Evolutionary conservation across 2,888 invertebrate genomes (phyloP).

Genomic region (Parapristionchus giblindavisi): DNA sequence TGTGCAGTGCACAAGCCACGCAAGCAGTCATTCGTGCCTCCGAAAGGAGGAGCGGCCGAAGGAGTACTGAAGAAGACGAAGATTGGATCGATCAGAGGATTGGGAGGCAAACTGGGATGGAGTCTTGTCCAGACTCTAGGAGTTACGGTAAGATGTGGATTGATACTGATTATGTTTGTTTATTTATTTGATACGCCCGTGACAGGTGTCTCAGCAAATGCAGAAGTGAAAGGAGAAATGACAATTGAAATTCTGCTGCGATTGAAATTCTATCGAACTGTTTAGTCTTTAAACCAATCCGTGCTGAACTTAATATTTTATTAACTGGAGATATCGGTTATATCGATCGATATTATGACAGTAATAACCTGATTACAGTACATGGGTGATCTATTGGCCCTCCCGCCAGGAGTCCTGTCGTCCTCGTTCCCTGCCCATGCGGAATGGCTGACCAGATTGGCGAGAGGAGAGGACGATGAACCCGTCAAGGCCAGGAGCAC

Average conservation of each 20-base stretch:
- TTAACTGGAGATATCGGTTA: not conserved
- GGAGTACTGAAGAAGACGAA: constrained; percentile 79
- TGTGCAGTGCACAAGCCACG: constrained; percentile 81
- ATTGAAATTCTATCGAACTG: too few relatives aligned
- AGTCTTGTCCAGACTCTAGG: constrained; percentile 82
- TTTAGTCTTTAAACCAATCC: too few relatives aligned
- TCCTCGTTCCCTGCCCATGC: constrained; percentile 52
- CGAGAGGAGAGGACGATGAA: constrained; percentile 78
- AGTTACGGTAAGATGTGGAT: constrained; percentile 40
- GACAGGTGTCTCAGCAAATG: not conserved
- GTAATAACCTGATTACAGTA: constrained; percentile 69
- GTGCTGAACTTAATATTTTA: not conserved
- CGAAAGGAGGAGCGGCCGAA: constrained; percentile 58
- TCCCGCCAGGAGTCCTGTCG: constrained; percentile 37
- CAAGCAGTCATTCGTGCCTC: constrained; percentile 85
- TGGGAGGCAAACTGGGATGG: constrained; percentile 96
- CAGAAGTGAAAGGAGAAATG: not conserved
- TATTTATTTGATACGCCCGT: not conserved
- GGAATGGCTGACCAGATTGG: constrained; percentile 49
- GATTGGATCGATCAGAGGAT: constrained; percentile 84
- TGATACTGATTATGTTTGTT: constrained; percentile 38
- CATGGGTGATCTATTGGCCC: constrained; percentile 83
- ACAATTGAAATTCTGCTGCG: not conserved
- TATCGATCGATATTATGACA: not conserved
- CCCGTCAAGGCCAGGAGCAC: constrained; percentile 85